Conservation (phyloP, 2,888 invertebrate species). For the Phrixothrix hirtus region DNA sequence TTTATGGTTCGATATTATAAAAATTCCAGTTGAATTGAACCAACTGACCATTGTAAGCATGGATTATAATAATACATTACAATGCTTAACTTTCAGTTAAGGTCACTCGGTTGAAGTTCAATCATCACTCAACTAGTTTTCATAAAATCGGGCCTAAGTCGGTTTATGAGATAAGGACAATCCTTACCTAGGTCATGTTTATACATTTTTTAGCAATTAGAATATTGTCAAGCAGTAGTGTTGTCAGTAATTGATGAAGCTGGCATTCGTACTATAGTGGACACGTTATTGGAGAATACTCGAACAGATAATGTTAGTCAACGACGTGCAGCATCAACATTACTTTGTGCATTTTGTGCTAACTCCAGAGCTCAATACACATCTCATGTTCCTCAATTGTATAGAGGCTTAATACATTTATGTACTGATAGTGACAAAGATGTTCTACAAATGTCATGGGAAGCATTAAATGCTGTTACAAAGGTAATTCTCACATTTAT, state of each 20-base stretch:
- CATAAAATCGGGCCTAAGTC: too few relatives aligned
- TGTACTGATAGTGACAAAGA: conserved; percentile 82
- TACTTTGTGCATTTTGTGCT: conserved; percentile 87
- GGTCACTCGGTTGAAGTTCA: too few relatives aligned
- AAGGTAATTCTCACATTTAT: too few relatives aligned
- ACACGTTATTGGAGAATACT: conserved; percentile 79
- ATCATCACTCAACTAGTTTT: too few relatives aligned
- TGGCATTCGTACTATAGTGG: conserved; percentile 85
- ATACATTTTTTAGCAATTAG: conserved; percentile 74
- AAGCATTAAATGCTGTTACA: conserved; percentile 86
- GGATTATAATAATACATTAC: too few relatives aligned
- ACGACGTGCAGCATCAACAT: conserved; percentile 80
- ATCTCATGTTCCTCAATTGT: conserved; percentile 84
- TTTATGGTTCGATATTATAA: too few relatives aligned
- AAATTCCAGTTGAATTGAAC: too few relatives aligned
- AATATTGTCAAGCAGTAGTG: conserved; percentile 91
- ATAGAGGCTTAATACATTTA: conserved; percentile 83
- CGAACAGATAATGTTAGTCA: conserved; percentile 66
- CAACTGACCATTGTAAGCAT: too few relatives aligned
- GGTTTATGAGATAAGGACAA: too few relatives aligned
- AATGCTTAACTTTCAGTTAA: too few relatives aligned
- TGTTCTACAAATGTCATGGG: conserved; percentile 86
- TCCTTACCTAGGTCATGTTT: too few relatives aligned
- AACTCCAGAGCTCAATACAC: conserved; percentile 86
- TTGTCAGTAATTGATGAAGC: conserved; percentile 87